Base-by-base conservation (phyloP, 1,140 invertebrate species). In the Drosophila setifemur region DNA sequence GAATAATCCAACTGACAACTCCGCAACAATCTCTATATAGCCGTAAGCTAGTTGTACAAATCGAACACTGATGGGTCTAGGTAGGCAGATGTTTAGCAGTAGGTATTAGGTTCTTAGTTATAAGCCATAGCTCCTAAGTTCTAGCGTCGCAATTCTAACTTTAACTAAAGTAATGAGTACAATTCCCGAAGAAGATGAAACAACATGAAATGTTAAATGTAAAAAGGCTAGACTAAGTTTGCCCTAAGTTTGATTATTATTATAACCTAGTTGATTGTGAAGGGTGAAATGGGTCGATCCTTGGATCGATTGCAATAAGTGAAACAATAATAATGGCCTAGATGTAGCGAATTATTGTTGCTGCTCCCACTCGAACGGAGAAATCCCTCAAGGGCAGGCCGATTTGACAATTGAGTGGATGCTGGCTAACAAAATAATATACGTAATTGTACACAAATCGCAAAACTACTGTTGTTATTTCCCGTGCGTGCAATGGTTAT, bases 61-160 rank as follows among this genome's bases (percentile, higher is more conserved):
- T 61, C 29, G 26, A 69, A 49, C 81, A 86, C 81, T 86, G 81
- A 73, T 49, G 71, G 67, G 76, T 69, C 52, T 61, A 72, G 81
- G 75, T 67, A 52, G 81, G 81, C 82, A 76, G 81, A 81, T 81
- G 48, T 86, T 86, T 86, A 76, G 81, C 81, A 86, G 81, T 86
- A 86, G 81, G 81, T 86, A 39, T 68, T 73, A 86, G 66, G 75
- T 79, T 49, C 43, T 31, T 81, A 81, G 66, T 21, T 23, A 43
- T 86, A 81, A 73, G 66, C 57, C 7, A 3, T 58, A 76, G 16
- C 9, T 2, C n/a, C 2, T 86, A 74, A 75, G 44, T 21, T 50
- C 16, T 71, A 37, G 26, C 19, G 72, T 86, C 72, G 74, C 81
- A 86, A 86, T 75, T 76, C n/a, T n/a, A n/a, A 77, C 33, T 23